A percentile compares a stretch with the other conserved stretches of the same genome.
These are phyloP conservation scores for Gymnodraco acuticeps DNA, from an alignment of 2,797 vertebrate genomes.

Conservation along the genomic window DNA sequence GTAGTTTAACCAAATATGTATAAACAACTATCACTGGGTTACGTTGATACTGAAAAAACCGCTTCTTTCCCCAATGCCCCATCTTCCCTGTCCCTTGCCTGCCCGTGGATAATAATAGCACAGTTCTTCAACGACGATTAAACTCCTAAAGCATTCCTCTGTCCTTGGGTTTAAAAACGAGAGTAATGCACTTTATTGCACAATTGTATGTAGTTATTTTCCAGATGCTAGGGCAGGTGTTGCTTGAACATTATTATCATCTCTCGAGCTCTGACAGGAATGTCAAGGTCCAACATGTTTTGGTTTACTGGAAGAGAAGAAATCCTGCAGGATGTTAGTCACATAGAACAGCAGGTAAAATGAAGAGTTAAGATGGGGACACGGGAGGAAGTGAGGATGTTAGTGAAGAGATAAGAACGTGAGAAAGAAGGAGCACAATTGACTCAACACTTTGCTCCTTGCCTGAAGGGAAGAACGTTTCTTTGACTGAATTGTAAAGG, in stretches of 20 bases:
- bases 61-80: background rate
- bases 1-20: background rate
- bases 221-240: constrained; percentile 13
- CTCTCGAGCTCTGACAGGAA: background rate
- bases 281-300: background rate
- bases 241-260: background rate
- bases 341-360: background rate
- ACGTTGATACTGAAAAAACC: background rate
- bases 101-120: background rate
- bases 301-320: background rate
- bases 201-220: background rate
- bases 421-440: constrained; percentile 34
- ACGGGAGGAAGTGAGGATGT: constrained; percentile 26
- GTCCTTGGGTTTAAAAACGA: background rate
- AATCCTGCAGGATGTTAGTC: too few relatives aligned
- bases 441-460: constrained; percentile 36
- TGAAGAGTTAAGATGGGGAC: background rate
- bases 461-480: constrained; percentile 35
- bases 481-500: constrained; percentile 38
- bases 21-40: background rate
- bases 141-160: background rate
- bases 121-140: background rate
- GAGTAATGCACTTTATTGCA: too few relatives aligned
- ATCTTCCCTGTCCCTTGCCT: background rate
- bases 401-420: constrained; percentile 8